These are phyloP conservation scores for Lasiurus borealis DNA, from an alignment of 2,113 vertebrate species.

Conservation along the genomic window DNA sequence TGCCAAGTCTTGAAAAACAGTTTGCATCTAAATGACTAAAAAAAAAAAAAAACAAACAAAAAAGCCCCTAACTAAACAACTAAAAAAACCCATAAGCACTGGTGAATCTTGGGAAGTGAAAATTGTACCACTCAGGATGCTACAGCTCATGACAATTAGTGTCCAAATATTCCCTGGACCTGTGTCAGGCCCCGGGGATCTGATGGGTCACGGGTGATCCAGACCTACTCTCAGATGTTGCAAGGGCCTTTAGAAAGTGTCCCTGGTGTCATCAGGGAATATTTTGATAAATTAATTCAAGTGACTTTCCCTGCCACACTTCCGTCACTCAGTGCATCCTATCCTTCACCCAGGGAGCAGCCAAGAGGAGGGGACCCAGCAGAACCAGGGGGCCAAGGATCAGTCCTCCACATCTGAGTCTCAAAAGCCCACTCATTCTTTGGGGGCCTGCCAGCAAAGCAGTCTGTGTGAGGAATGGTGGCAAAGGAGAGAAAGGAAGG, in stretches of 20 bases:
- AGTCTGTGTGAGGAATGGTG: neutral
- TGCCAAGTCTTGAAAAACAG: neutral
- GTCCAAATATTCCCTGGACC: neutral
- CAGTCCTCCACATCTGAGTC: neutral
- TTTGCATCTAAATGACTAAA: slow-evolving; percentile 28
- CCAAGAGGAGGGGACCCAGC: neutral
- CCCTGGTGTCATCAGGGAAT: neutral
- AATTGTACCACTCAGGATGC: neutral
- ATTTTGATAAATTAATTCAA: neutral
- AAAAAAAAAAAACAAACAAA: too few relatives aligned
- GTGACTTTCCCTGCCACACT: neutral
- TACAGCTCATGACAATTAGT: neutral
- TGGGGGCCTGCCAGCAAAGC: neutral
- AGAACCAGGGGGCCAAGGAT: neutral
- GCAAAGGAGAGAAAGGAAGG: neutral
- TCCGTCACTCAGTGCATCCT: neutral
- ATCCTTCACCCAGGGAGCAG: neutral
- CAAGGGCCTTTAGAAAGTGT: neutral
- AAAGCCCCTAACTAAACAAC: neutral
- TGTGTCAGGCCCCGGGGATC: neutral
- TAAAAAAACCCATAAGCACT: neutral
- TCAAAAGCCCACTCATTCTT: neutral
- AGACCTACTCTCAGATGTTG: neutral
- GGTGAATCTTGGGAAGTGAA: neutral
- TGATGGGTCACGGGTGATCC: rapidly evolving